phyloP scores from a whole-genome alignment of 2,888 invertebrate species.

The Lacanobia wlatinum region DNA sequence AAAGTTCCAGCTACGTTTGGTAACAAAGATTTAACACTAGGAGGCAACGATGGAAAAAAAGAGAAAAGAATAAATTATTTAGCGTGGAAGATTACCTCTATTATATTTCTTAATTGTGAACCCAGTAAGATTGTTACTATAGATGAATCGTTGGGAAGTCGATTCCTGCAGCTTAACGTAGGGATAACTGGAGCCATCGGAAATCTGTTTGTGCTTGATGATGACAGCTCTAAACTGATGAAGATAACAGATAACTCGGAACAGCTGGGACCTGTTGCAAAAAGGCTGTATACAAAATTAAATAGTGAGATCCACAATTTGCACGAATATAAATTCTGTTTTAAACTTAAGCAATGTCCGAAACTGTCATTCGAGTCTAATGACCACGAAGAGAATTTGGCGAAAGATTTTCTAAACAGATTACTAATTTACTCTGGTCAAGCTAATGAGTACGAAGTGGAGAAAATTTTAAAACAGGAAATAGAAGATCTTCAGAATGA shows the following conservation, averaged over 20 bases:
- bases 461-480: not conserved
- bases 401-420: not conserved
- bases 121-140: conserved; percentile 5
- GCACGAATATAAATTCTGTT: conserved; percentile 21
- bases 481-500: not conserved
- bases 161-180: not conserved
- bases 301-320: not conserved
- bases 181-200: not conserved
- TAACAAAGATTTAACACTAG: conserved; percentile 51
- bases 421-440: not conserved
- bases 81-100: not conserved
- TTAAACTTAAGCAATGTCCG: not conserved
- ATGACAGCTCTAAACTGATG: not conserved
- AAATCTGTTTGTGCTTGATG: not conserved
- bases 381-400: not conserved
- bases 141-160: conserved; percentile 12
- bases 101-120: not conserved
- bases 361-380: not conserved
- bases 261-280: not conserved
- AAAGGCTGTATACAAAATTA: conserved; percentile 1
- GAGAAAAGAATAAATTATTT: conserved; percentile 4
- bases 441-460: not conserved
- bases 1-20: conserved; percentile 55
- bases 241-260: not conserved
- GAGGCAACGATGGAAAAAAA: conserved; percentile 19